These are phyloP conservation scores for Oxycera nigricornis DNA, from an alignment of 2,888 invertebrate genomes.

Conservation along the genomic window DNA sequence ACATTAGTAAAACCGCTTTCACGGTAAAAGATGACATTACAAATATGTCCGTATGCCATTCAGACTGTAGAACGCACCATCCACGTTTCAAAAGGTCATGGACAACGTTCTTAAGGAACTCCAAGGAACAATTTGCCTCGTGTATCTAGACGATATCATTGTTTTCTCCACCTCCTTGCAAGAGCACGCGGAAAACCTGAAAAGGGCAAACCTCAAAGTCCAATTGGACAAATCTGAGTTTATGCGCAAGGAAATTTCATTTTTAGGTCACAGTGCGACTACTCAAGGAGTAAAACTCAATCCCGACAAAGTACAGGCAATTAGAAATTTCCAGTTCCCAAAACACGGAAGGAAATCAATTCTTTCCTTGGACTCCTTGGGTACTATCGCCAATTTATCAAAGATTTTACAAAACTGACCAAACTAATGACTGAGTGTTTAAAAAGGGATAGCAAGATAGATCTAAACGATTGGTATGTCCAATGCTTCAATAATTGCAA, in stretches of 20 bases:
- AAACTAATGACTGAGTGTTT: not conserved
- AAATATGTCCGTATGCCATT: slow-evolving; percentile 39
- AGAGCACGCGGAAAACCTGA: not conserved
- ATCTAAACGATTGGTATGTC: not conserved
- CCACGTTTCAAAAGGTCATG: not conserved
- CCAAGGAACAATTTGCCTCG: not conserved
- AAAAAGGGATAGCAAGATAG: not conserved
- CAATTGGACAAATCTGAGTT: not conserved
- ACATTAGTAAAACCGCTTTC: slow-evolving; percentile 41
- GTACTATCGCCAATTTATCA: not conserved
- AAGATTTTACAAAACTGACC: not conserved
- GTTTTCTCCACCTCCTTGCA: slow-evolving; percentile 1
- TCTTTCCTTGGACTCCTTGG: not conserved
- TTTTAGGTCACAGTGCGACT: not conserved
- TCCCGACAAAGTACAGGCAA: not conserved
- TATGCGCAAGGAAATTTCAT: not conserved
- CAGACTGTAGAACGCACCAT: slow-evolving; percentile 34
- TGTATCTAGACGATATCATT: not conserved
- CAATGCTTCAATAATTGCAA: slow-evolving; percentile 1
- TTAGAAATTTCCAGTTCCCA: not conserved
- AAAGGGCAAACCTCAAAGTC: not conserved
- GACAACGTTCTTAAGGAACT: not conserved
- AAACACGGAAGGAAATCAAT: not conserved
- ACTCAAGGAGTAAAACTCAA: not conserved
- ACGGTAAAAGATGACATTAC: slow-evolving; percentile 18